Conservation (phyloP, 2,797 vertebrate genomes). For the Halcyon chelicuti region DNA sequence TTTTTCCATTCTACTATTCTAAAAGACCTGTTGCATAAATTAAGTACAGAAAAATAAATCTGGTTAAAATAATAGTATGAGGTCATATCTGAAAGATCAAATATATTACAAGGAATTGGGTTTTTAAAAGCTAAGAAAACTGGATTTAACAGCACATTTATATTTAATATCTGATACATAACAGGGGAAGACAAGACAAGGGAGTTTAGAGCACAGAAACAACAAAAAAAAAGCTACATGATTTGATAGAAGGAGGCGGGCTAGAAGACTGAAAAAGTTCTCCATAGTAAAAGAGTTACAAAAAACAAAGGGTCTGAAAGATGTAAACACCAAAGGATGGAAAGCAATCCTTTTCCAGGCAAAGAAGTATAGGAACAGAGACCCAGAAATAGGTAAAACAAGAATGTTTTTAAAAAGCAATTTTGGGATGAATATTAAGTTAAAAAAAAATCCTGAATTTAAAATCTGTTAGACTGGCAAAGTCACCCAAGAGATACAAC, state of each 20-base stretch:
- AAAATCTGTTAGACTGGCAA: background rate
- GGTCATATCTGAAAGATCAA: background rate
- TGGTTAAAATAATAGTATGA: background rate
- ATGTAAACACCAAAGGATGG: background rate
- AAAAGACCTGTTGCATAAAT: background rate
- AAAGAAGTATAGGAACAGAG: background rate
- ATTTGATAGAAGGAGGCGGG: background rate
- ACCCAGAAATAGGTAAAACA: background rate
- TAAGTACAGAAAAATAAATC: background rate
- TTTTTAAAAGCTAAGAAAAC: background rate
- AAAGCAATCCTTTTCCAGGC: background rate
- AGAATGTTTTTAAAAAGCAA: background rate
- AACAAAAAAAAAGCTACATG: background rate
- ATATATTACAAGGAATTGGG: background rate
- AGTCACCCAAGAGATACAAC: background rate
- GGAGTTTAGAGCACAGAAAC: background rate
- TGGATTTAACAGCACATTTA: background rate
- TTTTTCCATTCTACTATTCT: background rate
- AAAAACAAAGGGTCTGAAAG: background rate
- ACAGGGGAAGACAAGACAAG: background rate
- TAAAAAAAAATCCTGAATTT: background rate
- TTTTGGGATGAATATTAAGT: background rate
- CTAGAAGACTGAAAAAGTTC: background rate
- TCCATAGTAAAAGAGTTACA: background rate
- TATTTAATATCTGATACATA: background rate